Evolutionary conservation across 92 coral and sea anemone species (phyloP), one percentile per base, ranked within the genome.

Genomic region (Epizoanthus rinbou): DNA sequence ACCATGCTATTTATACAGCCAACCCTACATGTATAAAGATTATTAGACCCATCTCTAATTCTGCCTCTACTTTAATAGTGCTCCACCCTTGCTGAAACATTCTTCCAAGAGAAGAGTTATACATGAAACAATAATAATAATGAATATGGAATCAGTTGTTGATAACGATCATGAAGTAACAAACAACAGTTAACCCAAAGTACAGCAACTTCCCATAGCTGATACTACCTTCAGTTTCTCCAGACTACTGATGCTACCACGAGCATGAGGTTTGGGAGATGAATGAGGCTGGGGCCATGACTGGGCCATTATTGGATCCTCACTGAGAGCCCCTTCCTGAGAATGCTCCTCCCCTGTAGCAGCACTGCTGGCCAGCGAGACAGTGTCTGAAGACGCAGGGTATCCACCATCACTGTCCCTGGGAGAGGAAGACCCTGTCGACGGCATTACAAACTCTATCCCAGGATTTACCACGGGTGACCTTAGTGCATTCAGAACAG

Each of bases 391-490:
- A 5, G 94, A 92, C 89, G 86, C 47, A 64, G 89, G 92, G 70
- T 76, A 86, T 28, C 94, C 97, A 6, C 86, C 83, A 28, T 93
- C 94, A 74, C 97, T 93, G 87, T 91, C 97, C 74, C 84, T 84
- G 8, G 96, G 96, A 7, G 95, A 92, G 2, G 91, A 87, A 8
- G 96, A 90, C 11, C 88, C 97, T 5, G 92, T 89, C 22, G 92
- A 89, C 6, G 91, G 86, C 8, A 58, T 57, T 13, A 88, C 86
- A 64, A 89, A 79, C 14, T 89, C 92, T 64, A 88, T 41, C 4
- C 92, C 94, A 3, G 91, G 86, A 69, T 88, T 92, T 58, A 91
- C 85, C 63, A 85, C 92, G 28, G 97, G 97, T 1, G 97, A 93
- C 53, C 87, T 73, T 23, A 93, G 78, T 18, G 97, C 94, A 63